Percentiles rank a stretch among this genome's conserved stretches.
Conservation (phyloP, 2,797 vertebrate genomes). For the Microtus agrestis region DNA sequence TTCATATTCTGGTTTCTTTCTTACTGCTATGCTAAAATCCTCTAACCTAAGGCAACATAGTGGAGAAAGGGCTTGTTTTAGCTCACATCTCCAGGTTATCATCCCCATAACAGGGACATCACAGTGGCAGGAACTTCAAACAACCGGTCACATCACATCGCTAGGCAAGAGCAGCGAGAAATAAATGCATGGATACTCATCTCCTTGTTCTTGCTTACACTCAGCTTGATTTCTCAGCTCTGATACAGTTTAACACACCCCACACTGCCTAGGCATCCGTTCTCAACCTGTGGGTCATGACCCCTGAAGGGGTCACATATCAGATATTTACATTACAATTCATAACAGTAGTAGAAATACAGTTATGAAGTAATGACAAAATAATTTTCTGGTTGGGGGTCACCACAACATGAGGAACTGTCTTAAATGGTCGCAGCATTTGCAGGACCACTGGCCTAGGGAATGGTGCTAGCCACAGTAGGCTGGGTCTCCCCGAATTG, state of each 20-base stretch:
- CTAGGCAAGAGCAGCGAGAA: not conserved
- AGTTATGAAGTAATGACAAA: not conserved
- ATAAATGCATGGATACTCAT: not conserved
- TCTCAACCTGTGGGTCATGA: not conserved
- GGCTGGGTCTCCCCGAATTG: not conserved
- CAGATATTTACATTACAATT: not conserved
- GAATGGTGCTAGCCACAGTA: not conserved
- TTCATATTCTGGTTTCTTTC: not conserved
- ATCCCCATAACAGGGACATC: not conserved
- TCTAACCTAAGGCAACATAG: not conserved
- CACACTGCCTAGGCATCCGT: not conserved
- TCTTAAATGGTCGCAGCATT: not conserved
- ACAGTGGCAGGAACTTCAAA: not conserved
- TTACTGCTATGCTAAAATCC: not conserved
- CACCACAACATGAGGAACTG: not conserved
- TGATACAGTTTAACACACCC: not conserved
- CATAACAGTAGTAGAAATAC: not conserved
- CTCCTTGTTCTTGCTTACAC: not conserved
- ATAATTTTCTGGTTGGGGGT: not conserved
- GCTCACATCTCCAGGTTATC: not conserved
- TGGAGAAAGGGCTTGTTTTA: not conserved
- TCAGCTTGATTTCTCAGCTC: not conserved
- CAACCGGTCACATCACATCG: not conserved
- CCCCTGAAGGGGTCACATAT: not conserved
- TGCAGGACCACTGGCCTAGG: not conserved